Conservation (phyloP, 2,113 vertebrate genomes). For the Micromys minutus region DNA sequence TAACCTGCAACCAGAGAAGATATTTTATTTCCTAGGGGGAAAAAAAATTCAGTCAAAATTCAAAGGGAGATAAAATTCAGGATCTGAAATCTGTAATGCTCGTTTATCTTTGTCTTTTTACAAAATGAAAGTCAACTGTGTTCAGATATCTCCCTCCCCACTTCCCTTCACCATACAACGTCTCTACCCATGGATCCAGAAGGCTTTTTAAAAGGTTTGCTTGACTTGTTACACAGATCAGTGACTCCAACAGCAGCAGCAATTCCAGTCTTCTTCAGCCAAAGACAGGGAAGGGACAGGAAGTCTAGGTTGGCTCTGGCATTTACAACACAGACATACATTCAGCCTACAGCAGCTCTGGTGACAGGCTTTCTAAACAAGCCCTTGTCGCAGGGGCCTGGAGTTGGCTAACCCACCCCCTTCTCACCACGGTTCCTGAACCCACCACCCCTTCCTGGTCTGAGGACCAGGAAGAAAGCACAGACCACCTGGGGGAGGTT, state of each 20-base stretch:
- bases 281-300: conserved; percentile 76
- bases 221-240: conserved; percentile 66
- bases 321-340: conserved; percentile 78
- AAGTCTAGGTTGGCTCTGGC: conserved; percentile 78
- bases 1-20: background rate
- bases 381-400: conserved; percentile 59
- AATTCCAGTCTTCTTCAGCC: conserved; percentile 61
- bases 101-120: conserved; percentile 71
- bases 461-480: conserved; percentile 46
- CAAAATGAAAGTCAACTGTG: conserved; percentile 67
- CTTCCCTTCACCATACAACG: conserved; percentile 69
- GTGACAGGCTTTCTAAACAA: conserved; percentile 82
- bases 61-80: conserved; percentile 59
- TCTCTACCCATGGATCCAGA: conserved; percentile 62
- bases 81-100: conserved; percentile 60
- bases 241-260: conserved; percentile 62
- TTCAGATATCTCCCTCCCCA: conserved; percentile 23
- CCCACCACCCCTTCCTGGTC: conserved; percentile 50
- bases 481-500: conserved; percentile 41
- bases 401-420: conserved; percentile 26
- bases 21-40: conserved; percentile 23
- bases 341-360: conserved; percentile 71
- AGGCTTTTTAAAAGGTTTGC: conserved; percentile 53
- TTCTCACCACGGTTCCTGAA: background rate
- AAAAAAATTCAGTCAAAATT: conserved; percentile 26